phyloP scores from a whole-genome alignment of 2,888 invertebrate genomes.

The Calliopum simillimum region DNA sequence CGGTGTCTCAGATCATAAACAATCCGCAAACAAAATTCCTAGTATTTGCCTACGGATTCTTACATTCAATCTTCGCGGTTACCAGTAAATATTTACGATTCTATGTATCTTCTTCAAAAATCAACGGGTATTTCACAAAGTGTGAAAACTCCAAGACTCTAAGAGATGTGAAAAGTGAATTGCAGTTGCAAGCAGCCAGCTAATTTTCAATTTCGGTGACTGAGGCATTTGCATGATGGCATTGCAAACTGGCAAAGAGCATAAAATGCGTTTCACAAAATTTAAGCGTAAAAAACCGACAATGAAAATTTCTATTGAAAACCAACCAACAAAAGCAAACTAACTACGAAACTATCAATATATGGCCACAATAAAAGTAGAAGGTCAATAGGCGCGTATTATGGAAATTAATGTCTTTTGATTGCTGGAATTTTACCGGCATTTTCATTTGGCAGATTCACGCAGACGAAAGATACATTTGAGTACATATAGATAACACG shows the following conservation, averaged over 20 bases:
- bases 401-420: constrained; percentile 28
- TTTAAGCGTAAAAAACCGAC: background rate
- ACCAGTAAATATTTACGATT: background rate
- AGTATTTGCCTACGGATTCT: background rate
- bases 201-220: background rate
- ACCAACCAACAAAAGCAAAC: constrained; percentile 32
- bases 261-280: background rate
- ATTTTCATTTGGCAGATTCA: background rate
- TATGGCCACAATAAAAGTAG: constrained; percentile 48
- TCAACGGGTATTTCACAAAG: constrained; percentile 7
- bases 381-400: constrained; percentile 51
- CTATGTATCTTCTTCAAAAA: too few relatives aligned
- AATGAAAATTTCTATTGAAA: constrained; percentile 23
- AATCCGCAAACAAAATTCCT: background rate
- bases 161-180: background rate
- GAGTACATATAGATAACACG: too few relatives aligned
- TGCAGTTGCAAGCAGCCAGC: constrained; percentile 11
- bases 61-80: background rate
- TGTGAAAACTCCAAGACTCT: constrained; percentile 2
- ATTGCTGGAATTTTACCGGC: constrained; percentile 37
- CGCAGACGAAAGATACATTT: background rate
- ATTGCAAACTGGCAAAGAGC: background rate
- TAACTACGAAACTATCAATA: constrained; percentile 32
- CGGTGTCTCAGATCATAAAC: background rate
- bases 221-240: constrained; percentile 24